phyloP scores from a whole-genome alignment of 2,113 vertebrate species.

The Pogonocichla stellata region DNA sequence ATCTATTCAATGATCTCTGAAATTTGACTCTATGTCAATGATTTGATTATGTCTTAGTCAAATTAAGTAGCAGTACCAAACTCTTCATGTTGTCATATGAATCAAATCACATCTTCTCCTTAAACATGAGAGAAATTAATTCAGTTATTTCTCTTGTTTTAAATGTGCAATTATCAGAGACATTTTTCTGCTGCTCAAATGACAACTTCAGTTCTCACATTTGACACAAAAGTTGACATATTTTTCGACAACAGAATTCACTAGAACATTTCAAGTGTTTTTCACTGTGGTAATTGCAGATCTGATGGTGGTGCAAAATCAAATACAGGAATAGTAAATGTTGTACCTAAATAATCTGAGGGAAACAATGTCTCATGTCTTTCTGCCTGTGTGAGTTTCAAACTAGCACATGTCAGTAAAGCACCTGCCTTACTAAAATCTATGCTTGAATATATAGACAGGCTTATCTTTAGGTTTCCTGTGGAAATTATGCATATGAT shows the following conservation, averaged over 20 bases:
- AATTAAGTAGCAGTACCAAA: neutral
- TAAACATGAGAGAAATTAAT: constrained; percentile 42
- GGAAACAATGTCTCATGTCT: constrained; percentile 41
- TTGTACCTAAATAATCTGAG: constrained; percentile 60
- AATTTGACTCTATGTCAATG: neutral
- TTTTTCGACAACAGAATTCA: constrained; percentile 68
- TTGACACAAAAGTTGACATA: constrained; percentile 58
- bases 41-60: neutral
- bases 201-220: constrained; percentile 56
- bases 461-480: neutral
- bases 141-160: constrained; percentile 41
- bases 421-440: constrained; percentile 48
- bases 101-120: constrained; percentile 20
- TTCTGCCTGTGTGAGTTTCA: constrained; percentile 7
- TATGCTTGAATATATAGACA: neutral
- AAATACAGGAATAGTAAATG: constrained; percentile 55
- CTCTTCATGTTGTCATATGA: neutral
- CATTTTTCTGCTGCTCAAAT: constrained; percentile 44
- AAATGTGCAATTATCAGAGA: constrained; percentile 42
- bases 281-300: constrained; percentile 53
- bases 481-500: neutral
- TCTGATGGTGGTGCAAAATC: constrained; percentile 36
- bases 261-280: constrained; percentile 24
- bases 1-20: neutral
- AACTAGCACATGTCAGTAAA: constrained; percentile 31